A percentile compares a stretch with the other conserved stretches of the same genome.
phyloP scores from a whole-genome alignment of 2,888 invertebrate genomes.

The Timema podura region DNA sequence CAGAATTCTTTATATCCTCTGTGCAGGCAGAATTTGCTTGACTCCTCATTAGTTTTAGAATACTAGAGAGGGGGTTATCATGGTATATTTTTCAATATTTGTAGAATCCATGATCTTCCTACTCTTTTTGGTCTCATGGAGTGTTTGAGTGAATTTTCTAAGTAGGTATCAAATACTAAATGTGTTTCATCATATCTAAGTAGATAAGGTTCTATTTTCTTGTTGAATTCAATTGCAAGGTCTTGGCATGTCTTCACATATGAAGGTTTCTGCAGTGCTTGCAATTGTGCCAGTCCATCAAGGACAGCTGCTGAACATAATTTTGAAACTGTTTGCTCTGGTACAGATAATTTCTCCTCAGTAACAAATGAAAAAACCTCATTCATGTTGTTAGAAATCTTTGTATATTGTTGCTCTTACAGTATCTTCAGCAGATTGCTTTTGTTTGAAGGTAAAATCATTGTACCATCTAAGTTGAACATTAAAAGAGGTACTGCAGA shows the following conservation, averaged over 20 bases:
- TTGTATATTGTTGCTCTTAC: too few species aligned
- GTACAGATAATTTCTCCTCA: too few species aligned
- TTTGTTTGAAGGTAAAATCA: too few species aligned
- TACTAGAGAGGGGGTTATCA: not conserved
- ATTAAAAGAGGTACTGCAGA: too few species aligned
- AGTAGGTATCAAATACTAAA: not conserved
- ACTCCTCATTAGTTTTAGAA: not conserved
- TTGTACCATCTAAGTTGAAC: too few species aligned
- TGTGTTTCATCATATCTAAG: not conserved
- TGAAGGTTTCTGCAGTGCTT: too few species aligned
- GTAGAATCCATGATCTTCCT: not conserved
- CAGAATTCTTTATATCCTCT: not conserved
- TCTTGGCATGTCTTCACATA: not conserved
- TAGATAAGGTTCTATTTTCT: not conserved
- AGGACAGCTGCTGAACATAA: too few species aligned
- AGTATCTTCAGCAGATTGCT: too few species aligned
- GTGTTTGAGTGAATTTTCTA: not conserved
- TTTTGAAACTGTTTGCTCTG: too few species aligned
- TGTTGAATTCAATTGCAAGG: slow-evolving; percentile 3
- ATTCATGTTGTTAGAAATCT: too few species aligned
- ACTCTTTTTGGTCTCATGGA: not conserved
- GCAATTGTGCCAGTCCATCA: too few species aligned
- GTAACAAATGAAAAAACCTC: too few species aligned
- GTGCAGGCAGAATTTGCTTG: not conserved
- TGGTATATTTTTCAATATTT: not conserved